Conservation (phyloP, 2,797 vertebrate genomes). For the Cirrhinus mrigala region DNA sequence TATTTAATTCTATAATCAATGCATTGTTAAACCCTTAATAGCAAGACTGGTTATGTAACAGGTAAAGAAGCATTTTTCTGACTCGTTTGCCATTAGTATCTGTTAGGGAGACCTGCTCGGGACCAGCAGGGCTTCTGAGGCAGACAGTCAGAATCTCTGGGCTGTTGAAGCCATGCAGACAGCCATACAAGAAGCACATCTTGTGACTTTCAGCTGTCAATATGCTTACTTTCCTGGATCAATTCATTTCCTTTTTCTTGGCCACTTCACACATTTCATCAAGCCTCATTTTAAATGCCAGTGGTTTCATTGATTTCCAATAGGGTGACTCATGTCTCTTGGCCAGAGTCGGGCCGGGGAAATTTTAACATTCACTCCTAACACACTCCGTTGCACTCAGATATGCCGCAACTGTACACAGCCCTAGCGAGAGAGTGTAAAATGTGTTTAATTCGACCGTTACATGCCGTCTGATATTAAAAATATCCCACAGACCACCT, state of each 20-base stretch:
- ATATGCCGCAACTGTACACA: slow-evolving; percentile 49
- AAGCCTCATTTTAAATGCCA: slow-evolving; percentile 75
- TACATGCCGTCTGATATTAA: slow-evolving; percentile 21
- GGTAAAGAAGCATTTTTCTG: slow-evolving; percentile 22
- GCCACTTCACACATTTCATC: slow-evolving; percentile 75
- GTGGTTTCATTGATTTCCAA: slow-evolving; percentile 79
- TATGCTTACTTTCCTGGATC: slow-evolving; percentile 63
- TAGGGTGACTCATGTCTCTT: slow-evolving; percentile 63
- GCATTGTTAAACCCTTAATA: background rate
- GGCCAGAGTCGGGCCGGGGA: slow-evolving; percentile 59
- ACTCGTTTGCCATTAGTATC: slow-evolving; percentile 36
- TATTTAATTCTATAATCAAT: background rate
- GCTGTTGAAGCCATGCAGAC: background rate
- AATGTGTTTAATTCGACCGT: slow-evolving; percentile 49
- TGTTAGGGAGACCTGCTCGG: slow-evolving; percentile 16
- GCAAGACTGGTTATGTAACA: background rate
- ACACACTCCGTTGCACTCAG: slow-evolving; percentile 61
- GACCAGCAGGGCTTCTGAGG: slow-evolving; percentile 16
- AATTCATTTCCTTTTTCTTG: slow-evolving; percentile 69
- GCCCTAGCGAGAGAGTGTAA: slow-evolving; percentile 1
- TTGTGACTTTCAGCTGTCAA: slow-evolving; percentile 53
- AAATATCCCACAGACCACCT: slow-evolving; percentile 28
- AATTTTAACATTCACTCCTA: slow-evolving; percentile 65
- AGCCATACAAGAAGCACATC: slow-evolving; percentile 2
- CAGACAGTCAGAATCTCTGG: slow-evolving; percentile 14